Conservation (phyloP, 2,888 invertebrate genomes). For the Hirtodrosophila trivittata region DNA sequence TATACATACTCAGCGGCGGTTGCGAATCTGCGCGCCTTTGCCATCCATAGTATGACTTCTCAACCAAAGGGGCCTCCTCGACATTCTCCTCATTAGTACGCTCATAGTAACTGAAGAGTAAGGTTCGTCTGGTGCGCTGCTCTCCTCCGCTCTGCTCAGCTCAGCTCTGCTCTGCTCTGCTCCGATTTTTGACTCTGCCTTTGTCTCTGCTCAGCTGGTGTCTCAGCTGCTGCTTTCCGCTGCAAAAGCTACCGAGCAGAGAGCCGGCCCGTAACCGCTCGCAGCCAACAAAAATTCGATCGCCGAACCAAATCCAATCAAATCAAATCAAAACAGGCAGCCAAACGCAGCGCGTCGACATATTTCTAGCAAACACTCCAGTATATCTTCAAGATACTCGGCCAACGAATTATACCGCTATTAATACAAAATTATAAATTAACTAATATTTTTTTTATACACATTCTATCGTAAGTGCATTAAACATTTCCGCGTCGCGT, state of each 20-base stretch:
- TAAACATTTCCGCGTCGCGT: too few species aligned
- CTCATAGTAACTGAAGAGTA: conserved; percentile 72
- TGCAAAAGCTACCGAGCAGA: conserved; percentile 27
- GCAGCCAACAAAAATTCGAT: conserved; percentile 54
- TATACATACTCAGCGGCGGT: conserved; percentile 28
- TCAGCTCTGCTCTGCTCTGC: conserved; percentile 9
- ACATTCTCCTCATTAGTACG: conserved; percentile 67
- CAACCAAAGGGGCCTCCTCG: conserved; percentile 31
- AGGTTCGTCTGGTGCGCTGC: conserved; percentile 43
- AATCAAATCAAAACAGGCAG: conserved; percentile 74
- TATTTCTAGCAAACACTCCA: conserved; percentile 31
- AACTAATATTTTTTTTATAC: too few species aligned
- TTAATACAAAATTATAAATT: too few species aligned
- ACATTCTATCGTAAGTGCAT: too few species aligned
- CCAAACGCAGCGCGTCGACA: conserved; percentile 70
- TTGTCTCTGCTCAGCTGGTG: conserved; percentile 8
- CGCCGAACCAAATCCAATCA: conserved; percentile 49
- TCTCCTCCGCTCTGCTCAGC: conserved; percentile 9
- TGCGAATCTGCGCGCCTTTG: conserved; percentile 9
- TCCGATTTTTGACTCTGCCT: not conserved
- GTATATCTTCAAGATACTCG: conserved; percentile 20
- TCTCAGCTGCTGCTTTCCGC: conserved; percentile 12
- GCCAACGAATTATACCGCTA: conserved; percentile 2
- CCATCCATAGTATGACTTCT: conserved; percentile 27
- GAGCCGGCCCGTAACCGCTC: conserved; percentile 14